Evolutionary conservation across 2,113 vertebrate genomes (phyloP).

Genomic region (Zingel zingel): DNA sequence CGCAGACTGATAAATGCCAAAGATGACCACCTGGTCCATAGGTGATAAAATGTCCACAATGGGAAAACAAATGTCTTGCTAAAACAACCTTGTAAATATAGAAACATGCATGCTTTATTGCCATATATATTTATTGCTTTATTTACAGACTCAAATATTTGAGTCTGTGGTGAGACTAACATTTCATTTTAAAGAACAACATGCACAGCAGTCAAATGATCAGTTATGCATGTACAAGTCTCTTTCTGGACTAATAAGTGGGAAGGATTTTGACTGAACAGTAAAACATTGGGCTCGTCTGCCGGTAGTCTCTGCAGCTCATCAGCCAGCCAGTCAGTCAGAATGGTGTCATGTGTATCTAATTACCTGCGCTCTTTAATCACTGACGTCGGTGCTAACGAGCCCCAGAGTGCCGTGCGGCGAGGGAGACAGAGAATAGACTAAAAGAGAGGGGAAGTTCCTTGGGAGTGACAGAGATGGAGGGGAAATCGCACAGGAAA

Average conservation of each 20-base stretch:
- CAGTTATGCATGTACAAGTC: background rate
- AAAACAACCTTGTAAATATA: background rate
- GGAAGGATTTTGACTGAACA: background rate
- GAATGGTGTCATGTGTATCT: slow-evolving; percentile 68
- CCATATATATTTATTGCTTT: too few species aligned
- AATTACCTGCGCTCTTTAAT: slow-evolving; percentile 76
- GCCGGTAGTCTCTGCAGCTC: slow-evolving; percentile 6
- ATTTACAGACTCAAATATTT: too few species aligned
- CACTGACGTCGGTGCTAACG: slow-evolving; percentile 60
- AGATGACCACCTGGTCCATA: too few species aligned
- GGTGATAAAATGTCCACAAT: too few species aligned
- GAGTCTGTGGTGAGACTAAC: background rate
- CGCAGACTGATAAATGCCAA: too few species aligned
- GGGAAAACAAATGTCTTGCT: too few species aligned
- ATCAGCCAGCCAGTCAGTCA: slow-evolving; percentile 53
- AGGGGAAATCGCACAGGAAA: background rate
- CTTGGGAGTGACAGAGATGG: slow-evolving; percentile 11
- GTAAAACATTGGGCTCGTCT: background rate
- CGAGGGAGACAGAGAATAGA: slow-evolving; percentile 38
- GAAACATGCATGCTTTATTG: background rate
- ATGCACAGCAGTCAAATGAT: background rate
- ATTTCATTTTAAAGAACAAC: background rate
- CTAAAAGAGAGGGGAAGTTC: slow-evolving; percentile 6
- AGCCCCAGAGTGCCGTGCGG: slow-evolving; percentile 46
- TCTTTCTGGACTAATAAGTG: background rate